Percentiles rank a stretch among this genome's conserved stretches.
phyloP scores from a whole-genome alignment of 1,140 invertebrate genomes.

The Monochamus saltuarius region DNA sequence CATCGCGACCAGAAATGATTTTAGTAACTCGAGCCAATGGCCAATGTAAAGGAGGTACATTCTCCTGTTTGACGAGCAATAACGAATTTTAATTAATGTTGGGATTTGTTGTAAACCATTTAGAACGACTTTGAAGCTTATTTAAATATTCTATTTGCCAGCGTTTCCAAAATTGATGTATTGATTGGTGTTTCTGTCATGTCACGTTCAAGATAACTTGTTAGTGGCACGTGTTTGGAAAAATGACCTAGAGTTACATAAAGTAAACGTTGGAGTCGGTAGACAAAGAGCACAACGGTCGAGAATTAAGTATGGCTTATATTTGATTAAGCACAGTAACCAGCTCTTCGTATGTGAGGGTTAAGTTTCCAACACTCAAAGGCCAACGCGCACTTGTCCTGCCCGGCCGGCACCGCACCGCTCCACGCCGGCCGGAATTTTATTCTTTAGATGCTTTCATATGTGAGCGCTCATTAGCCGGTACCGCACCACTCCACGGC shows the following conservation, averaged over 20 bases:
- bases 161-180: conserved; percentile 36
- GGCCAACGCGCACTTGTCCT: no score
- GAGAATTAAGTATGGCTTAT: conserved; percentile 22
- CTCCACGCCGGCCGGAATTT: no score
- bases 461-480: no score
- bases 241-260: conserved; percentile 49
- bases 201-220: no score
- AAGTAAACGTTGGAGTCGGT: conserved; percentile 30
- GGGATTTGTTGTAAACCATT: neutral
- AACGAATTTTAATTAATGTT: conserved; percentile 11
- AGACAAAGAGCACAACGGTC: conserved; percentile 30
- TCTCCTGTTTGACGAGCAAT: conserved; percentile 45
- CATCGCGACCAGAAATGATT: conserved; percentile 6
- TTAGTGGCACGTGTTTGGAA: conserved; percentile 35
- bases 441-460: no score
- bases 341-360: conserved; percentile 42
- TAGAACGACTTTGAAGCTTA: conserved; percentile 3
- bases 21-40: conserved; percentile 28
- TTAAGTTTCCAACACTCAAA: conserved; percentile 31
- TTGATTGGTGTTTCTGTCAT: no score
- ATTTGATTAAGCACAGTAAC: conserved; percentile 28
- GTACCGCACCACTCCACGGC: no score
- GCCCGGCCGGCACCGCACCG: no score
- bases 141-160: conserved; percentile 35
- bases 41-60: conserved; percentile 47